phyloP scores from a whole-genome alignment of 2,797 vertebrate genomes.

The Passerculus sandwichensis region DNA sequence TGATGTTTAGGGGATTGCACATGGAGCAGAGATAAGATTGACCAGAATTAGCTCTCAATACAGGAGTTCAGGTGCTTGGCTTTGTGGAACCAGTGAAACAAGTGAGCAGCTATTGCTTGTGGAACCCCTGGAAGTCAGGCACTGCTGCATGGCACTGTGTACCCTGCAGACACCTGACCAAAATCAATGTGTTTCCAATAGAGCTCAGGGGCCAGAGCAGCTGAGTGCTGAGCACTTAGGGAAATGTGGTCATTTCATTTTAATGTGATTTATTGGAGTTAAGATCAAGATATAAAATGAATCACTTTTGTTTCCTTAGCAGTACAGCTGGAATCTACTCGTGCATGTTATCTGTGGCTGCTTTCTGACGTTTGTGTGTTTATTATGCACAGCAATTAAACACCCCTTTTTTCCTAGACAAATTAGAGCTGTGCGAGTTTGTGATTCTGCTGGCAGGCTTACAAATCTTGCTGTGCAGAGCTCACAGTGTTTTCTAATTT shows the following conservation, averaged over 20 bases:
- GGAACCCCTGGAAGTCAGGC: not conserved
- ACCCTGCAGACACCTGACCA: not conserved
- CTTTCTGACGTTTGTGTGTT: constrained; percentile 23
- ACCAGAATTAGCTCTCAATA: not conserved
- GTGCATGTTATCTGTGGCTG: not conserved
- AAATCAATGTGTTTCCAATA: not conserved
- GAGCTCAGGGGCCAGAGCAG: not conserved
- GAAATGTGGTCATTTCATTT: constrained; percentile 41
- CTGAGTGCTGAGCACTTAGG: constrained; percentile 30
- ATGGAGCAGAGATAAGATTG: not conserved
- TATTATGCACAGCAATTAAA: constrained; percentile 59
- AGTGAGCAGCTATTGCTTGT: not conserved
- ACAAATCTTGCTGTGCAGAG: constrained; percentile 47
- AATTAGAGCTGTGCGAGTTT: constrained; percentile 40
- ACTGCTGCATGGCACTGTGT: not conserved
- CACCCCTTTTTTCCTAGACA: constrained; percentile 58
- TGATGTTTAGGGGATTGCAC: not conserved
- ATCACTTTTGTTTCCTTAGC: constrained; percentile 13
- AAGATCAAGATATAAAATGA: constrained; percentile 33
- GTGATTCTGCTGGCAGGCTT: constrained; percentile 60
- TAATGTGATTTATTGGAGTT: constrained; percentile 37
- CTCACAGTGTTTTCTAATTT: constrained; percentile 58
- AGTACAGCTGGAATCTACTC: not conserved
- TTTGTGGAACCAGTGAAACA: not conserved
- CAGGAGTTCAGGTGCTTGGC: not conserved